Evolutionary conservation across 1,140 invertebrate genomes (phyloP).

Genomic region (Maniola jurtina): DNA sequence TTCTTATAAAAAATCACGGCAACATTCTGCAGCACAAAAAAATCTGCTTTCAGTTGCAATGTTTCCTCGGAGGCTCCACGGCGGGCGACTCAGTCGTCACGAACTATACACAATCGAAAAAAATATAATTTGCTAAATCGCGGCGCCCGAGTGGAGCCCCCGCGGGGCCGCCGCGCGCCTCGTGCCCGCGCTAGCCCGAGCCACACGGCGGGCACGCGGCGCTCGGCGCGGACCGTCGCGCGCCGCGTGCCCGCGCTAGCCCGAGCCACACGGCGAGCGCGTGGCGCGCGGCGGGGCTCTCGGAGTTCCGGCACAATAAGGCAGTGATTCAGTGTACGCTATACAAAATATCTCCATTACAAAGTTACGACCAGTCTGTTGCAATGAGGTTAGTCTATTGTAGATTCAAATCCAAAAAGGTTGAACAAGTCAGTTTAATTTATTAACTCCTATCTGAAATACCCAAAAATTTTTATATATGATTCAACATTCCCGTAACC

Average conservation of each 20-base stretch:
- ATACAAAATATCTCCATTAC: conserved; percentile 76
- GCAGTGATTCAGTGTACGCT: conserved; percentile 76
- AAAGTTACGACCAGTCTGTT: conserved; percentile 76
- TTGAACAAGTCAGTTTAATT: conserved; percentile 70
- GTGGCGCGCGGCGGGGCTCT: conserved; percentile 44
- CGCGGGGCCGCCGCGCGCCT: conserved; percentile 43
- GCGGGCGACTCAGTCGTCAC: conserved; percentile 57
- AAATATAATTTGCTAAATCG: conserved; percentile 64
- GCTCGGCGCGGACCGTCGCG: no score
- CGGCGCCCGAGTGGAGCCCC: conserved; percentile 48
- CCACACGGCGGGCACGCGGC: no score
- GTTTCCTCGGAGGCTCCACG: conserved; percentile 42
- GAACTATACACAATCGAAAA: conserved; percentile 67
- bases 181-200: conserved; percentile 2
- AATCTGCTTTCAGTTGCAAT: conserved; percentile 67
- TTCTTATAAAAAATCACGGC: conserved; percentile 65
- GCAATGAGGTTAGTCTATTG: conserved; percentile 76
- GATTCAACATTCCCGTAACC: conserved; percentile 75
- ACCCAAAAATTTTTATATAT: conserved; percentile 66
- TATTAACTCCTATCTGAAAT: conserved; percentile 74
- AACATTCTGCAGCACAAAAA: conserved; percentile 66
- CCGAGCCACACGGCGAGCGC: conserved; percentile 23
- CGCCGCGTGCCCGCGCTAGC: no score
- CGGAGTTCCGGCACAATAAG: conserved; percentile 74
- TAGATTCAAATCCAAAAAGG: conserved; percentile 78